These are phyloP conservation scores for Trichonephila clavata DNA, from an alignment of 1,140 invertebrate species.

Conservation along the genomic window DNA sequence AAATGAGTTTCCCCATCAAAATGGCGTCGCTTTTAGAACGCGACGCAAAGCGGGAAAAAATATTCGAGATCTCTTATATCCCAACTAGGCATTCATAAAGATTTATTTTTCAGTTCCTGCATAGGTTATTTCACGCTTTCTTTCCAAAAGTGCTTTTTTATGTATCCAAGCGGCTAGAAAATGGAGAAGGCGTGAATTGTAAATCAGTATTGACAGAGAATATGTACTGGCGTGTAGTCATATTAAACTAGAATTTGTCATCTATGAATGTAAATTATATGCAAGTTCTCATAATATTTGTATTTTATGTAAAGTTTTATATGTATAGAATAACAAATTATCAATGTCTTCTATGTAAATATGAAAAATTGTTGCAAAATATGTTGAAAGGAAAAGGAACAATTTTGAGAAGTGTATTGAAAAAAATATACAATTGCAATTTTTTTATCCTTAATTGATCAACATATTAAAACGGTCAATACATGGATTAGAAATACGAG, in stretches of 20 bases:
- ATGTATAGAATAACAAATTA: no score
- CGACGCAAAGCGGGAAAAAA: neutral
- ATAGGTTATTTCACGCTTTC: neutral
- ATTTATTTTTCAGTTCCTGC: neutral
- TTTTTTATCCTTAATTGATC: no score
- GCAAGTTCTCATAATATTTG: no score
- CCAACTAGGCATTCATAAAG: neutral
- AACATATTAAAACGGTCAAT: no score
- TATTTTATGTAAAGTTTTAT: neutral
- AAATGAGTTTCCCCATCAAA: constrained; percentile 29
- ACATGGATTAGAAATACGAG: no score
- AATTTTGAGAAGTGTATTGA: no score
- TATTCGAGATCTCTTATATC: constrained; percentile 1
- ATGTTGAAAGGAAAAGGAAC: no score
- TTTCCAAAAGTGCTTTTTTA: neutral
- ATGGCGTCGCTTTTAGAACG: constrained; percentile 13
- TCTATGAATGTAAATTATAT: neutral
- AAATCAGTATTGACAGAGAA: constrained; percentile 23
- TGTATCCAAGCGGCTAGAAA: neutral
- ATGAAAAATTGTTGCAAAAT: no score
- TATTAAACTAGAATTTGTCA: no score
- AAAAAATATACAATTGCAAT: no score
- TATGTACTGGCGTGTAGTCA: neutral
- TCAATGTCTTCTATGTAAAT: no score
- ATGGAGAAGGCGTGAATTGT: neutral